Base-by-base conservation (phyloP, 2,113 vertebrate genomes). In the Salvelinus namaycush region DNA sequence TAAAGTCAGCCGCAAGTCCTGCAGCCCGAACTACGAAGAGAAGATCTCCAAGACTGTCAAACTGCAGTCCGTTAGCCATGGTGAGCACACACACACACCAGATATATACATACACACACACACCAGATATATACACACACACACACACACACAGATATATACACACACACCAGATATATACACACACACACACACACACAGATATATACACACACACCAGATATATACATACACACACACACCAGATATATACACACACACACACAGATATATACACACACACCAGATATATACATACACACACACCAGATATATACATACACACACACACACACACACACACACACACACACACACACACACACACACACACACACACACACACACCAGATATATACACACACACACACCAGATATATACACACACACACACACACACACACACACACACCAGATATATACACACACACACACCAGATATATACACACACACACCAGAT, bases 1-100 rank as follows among this genome's bases (percentile, higher is more conserved):
- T 83, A 97, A 97, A 90, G 92, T 97, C 84, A 97, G 92, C 89
- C 91, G 96, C 76, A 97, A 96, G 82, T 93, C 95, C 22, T 91
- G 91, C 0, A 88, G 84, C 2, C 87, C 93, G 0, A 81, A 89
- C 77, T 89, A 92, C 11, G 91, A 91, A 76, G 93, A 94, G 20
- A 91, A 89, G 18, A 94, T 92, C 24, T 94, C 93, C 70, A 96
- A 95, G 89, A 99, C 97, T 0, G 90, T 98, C 86, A 92, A 96
- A 78, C 93, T 99, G 18, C 95, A 96, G 26, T 93, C 96, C 0
- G 73, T 98, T 90, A 98, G 95, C 79, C 97, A 97, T 0, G 86
- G 97, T 99, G 87, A 94, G 94, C 81, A 65, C 48, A 66, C 67
- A 73, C 72, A 59, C 67, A 26, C 72, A 64, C 68, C n/a, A 57